Evolutionary conservation across 2,888 invertebrate genomes (phyloP), one percentile per base, ranked within the genome.

Genomic region (Lasioglossum calceatum): DNA sequence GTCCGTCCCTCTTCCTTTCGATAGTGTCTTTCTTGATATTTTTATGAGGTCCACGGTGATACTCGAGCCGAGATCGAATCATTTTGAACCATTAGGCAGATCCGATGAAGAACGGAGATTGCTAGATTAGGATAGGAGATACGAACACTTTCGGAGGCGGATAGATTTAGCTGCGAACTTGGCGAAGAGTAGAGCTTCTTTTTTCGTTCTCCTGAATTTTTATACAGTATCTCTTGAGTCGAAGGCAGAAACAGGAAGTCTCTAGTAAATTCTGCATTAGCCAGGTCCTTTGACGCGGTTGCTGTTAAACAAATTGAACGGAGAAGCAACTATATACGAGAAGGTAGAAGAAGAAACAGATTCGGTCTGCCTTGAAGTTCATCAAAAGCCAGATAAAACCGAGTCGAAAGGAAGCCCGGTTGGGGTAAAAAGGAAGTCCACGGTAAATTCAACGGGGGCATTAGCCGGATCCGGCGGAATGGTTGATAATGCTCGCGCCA

Each of bases 401-500:
- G 8, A 19, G 36, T 67, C 67, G 16, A 32, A 10, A 19, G 36
- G 36, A 36, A 67, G 67, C 16, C 7, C 16, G 36, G 36, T 54
- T 16, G 36, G 36, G 19, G 32, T 8, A 36, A 67, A 67, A 67
- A 67, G 36, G 67, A 67, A 19, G 67, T 36, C 19, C 36, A 67
- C 67, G 67, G 87, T 84, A 87, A 89, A 89, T 90, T 90, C 85
- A 54, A 77, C 88, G 73, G 61, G 82, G 81, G 79, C 83, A 88
- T 91, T 90, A 90, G 82, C 84, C 79, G 77, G 82, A 86, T 85
- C 83, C 82, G 67, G 58, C 75, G 70, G 85, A 90, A 90, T 91
- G 82, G 84, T 90, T 86, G 90, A 90, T 90, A 90, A 90, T 90
- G 86, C 87, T 82, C 85, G 88, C 80, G 85, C 76, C 88, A 82